phyloP scores from a whole-genome alignment of 2,797 vertebrate genomes.

The Sebastes baramenuke region DNA sequence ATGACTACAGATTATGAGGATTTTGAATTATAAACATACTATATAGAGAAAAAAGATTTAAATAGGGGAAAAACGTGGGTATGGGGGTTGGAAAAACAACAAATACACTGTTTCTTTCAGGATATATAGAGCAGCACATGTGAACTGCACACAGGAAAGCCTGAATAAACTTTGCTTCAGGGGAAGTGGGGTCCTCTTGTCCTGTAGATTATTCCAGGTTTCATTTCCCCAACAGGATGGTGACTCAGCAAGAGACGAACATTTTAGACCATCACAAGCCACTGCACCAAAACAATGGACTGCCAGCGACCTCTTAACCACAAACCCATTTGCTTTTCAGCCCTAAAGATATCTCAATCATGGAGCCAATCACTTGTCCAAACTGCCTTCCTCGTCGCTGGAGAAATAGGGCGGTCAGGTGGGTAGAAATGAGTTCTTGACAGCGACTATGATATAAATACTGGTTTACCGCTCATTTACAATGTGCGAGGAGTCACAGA shows the following conservation, averaged over 20 bases:
- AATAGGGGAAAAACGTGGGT: not conserved
- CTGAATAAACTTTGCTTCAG: slow-evolving; percentile 76
- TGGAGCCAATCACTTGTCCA: slow-evolving; percentile 36
- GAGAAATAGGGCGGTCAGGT: not conserved
- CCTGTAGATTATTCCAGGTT: slow-evolving; percentile 71
- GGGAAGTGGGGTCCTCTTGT: slow-evolving; percentile 60
- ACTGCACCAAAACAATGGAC: slow-evolving; percentile 56
- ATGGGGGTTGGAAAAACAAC: slow-evolving; percentile 5
- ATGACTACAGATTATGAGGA: slow-evolving; percentile 11
- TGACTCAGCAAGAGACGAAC: slow-evolving; percentile 71
- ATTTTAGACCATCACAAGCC: slow-evolving; percentile 52
- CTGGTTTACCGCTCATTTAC: not conserved
- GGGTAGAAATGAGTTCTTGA: not conserved
- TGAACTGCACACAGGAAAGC: slow-evolving; percentile 74
- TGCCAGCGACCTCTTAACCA: slow-evolving; percentile 5
- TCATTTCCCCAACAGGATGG: slow-evolving; percentile 78
- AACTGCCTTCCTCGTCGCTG: slow-evolving; percentile 37
- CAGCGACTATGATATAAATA: not conserved
- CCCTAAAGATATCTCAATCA: slow-evolving; percentile 33
- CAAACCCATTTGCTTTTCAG: slow-evolving; percentile 3
- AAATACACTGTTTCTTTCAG: slow-evolving; percentile 36
- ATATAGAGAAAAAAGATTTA: not conserved
- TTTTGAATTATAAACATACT: slow-evolving; percentile 38
- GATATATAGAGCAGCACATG: slow-evolving; percentile 42
- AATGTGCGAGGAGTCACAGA: not conserved